phyloP scores from a whole-genome alignment of 2,113 vertebrate genomes.

The Panurus biarmicus region DNA sequence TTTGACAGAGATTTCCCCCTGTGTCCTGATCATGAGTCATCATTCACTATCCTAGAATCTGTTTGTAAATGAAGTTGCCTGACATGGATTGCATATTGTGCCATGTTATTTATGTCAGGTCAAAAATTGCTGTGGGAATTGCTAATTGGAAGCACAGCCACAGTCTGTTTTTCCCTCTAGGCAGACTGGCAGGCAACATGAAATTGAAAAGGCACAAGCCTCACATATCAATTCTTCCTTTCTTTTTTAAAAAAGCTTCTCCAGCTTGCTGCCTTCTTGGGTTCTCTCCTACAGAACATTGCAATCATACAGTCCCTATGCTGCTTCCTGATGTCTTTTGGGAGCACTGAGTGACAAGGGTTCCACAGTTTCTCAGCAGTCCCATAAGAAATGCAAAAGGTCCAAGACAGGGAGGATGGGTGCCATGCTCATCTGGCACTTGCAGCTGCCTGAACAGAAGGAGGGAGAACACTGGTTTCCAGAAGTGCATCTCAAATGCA shows the following conservation, averaged over 20 bases:
- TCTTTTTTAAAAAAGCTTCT: neutral
- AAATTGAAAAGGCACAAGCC: neutral
- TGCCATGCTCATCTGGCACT: neutral
- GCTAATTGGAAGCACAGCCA: neutral
- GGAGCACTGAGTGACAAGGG: neutral
- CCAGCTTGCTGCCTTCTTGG: neutral
- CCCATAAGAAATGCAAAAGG: neutral
- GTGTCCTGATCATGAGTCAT: neutral
- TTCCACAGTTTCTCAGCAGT: neutral
- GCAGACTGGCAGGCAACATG: neutral
- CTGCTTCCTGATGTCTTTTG: neutral
- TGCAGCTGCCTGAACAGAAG: neutral
- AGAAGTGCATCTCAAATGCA: neutral
- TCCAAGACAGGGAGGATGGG: neutral
- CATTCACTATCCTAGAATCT: neutral
- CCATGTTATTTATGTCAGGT: neutral
- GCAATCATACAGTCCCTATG: accelerated
- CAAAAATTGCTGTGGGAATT: neutral
- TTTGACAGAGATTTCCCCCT: neutral
- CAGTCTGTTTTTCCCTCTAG: neutral
- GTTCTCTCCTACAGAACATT: neutral
- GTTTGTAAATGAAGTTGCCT: neutral
- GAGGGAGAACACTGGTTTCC: neutral
- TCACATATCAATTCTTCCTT: neutral
- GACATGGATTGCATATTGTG: neutral